phyloP scores from a whole-genome alignment of 2,113 vertebrate genomes.

The Copsychus sechellarum region DNA sequence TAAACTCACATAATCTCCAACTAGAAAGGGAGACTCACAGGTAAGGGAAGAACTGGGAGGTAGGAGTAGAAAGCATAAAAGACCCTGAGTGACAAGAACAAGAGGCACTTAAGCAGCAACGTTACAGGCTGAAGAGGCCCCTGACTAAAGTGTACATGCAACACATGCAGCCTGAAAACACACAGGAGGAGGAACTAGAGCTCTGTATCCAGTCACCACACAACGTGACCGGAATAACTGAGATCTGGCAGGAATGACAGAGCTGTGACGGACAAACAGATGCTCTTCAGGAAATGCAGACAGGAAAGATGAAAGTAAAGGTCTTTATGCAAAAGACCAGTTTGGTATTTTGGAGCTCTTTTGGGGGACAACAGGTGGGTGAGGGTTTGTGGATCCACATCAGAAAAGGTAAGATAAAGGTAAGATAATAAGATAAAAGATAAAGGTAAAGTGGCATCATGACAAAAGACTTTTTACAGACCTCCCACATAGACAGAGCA shows the following conservation, averaged over 20 bases:
- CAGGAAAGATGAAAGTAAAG: background rate
- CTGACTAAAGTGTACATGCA: background rate
- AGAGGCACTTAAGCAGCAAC: background rate
- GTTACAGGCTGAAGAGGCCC: background rate
- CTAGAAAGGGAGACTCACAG: background rate
- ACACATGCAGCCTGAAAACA: background rate
- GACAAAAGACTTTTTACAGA: background rate
- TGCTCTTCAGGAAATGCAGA: background rate
- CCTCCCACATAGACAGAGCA: background rate
- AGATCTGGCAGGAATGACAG: background rate
- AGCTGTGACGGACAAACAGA: background rate
- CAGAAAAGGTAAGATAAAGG: background rate
- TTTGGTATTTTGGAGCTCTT: background rate
- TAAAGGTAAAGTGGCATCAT: rapidly evolving
- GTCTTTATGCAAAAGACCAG: background rate
- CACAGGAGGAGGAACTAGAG: background rate
- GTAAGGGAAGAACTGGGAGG: background rate
- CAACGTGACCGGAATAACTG: background rate
- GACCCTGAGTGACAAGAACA: background rate
- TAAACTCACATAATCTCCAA: background rate
- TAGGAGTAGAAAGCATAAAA: background rate
- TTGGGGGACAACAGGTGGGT: background rate
- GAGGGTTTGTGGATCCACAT: background rate
- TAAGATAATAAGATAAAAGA: too few relatives aligned
- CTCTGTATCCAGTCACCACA: background rate